Evolutionary conservation across 2,888 invertebrate genomes (phyloP).

Genomic region (Dryocosmus kuriphilus): DNA sequence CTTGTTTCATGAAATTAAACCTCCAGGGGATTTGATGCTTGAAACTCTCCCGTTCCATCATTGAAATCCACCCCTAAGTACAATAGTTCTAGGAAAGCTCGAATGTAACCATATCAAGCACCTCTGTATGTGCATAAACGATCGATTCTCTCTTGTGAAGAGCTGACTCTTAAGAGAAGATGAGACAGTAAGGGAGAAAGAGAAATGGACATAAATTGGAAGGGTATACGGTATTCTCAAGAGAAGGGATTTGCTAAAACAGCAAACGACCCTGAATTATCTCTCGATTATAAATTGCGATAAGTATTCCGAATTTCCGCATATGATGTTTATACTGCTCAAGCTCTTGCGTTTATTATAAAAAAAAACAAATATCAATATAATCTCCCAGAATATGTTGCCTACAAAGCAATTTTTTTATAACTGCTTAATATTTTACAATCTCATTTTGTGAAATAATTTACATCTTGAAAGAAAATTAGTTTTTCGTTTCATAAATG

Average conservation of each 20-base stretch:
- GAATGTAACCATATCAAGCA: conserved; percentile 38
- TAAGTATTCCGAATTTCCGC: not conserved
- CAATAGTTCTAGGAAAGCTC: conserved; percentile 37
- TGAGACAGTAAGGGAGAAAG: not conserved
- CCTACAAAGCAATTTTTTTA: not conserved
- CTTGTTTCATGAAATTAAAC: conserved; percentile 39
- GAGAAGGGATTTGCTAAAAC: conserved; percentile 19
- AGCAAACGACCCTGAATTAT: conserved; percentile 20
- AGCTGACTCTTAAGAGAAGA: conserved; percentile 18
- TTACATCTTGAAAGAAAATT: not conserved
- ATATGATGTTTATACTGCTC: not conserved
- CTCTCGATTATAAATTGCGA: conserved; percentile 3
- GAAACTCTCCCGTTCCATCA: conserved; percentile 34
- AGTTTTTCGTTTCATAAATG: not conserved
- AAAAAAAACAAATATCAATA: not conserved
- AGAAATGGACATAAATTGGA: conserved; percentile 27
- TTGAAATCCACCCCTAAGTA: conserved; percentile 34
- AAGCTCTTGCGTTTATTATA: not conserved
- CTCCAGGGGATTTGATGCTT: conserved; percentile 39
- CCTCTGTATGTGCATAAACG: conserved; percentile 33
- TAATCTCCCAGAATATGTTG: not conserved
- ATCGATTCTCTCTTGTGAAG: conserved; percentile 20
- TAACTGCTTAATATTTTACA: not conserved
- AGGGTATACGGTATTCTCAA: conserved; percentile 23
- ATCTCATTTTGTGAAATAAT: not conserved